Conservation (phyloP, 2,888 invertebrate species). For the Megaustenia siamemsis region DNA sequence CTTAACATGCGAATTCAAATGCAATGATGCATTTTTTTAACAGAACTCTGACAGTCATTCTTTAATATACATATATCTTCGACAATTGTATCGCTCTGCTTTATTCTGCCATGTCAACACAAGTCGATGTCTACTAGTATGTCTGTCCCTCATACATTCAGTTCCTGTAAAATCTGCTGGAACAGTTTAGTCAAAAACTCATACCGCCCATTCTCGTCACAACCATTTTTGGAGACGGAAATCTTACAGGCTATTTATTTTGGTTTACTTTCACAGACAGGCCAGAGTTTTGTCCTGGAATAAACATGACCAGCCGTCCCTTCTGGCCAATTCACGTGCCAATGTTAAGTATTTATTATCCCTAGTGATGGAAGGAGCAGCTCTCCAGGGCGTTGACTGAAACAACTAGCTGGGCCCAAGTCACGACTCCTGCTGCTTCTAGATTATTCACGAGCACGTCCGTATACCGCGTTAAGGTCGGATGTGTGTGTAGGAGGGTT, state of each 20-base stretch:
- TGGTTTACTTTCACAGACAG: background rate
- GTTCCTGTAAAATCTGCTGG: too few relatives aligned
- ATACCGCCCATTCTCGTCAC: too few relatives aligned
- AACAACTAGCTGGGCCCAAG: background rate
- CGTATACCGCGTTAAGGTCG: background rate
- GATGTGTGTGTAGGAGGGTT: background rate
- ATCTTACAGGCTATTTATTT: background rate
- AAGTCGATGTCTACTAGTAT: too few relatives aligned
- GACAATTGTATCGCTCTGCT: too few relatives aligned
- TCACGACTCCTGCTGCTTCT: background rate
- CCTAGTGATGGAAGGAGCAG: background rate
- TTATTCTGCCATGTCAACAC: too few relatives aligned
- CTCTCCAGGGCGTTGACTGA: background rate
- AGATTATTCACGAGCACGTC: background rate
- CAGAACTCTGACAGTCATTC: too few relatives aligned
- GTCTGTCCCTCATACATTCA: too few relatives aligned
- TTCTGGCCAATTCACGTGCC: constrained; percentile 24
- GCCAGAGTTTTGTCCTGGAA: background rate
- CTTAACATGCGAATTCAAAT: too few relatives aligned
- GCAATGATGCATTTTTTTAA: too few relatives aligned
- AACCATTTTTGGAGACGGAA: too few relatives aligned
- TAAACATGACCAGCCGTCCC: constrained; percentile 9
- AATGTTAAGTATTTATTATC: constrained; percentile 29
- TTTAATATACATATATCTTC: too few relatives aligned
- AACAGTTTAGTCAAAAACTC: too few relatives aligned